phyloP scores from a whole-genome alignment of 2,888 invertebrate species.

The Resseliella maxima region DNA sequence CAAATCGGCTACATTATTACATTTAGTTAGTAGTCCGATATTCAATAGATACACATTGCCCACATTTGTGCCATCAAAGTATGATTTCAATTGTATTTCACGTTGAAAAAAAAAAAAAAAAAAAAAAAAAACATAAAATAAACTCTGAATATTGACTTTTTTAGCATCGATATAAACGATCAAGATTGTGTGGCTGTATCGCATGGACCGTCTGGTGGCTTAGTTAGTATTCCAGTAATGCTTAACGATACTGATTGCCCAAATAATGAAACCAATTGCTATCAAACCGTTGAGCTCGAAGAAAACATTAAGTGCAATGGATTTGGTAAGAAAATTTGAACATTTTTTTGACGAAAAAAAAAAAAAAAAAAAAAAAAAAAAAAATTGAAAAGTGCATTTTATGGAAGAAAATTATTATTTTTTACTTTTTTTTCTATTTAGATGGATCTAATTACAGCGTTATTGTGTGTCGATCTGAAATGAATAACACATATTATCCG shows the following conservation, averaged over 20 bases:
- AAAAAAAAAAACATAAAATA: not conserved
- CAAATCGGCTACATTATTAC: slow-evolving; percentile 69
- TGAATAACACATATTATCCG: slow-evolving; percentile 76
- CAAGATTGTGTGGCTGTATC: slow-evolving; percentile 5
- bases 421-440: not conserved
- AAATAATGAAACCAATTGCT: not conserved
- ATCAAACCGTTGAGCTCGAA: not conserved
- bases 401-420: not conserved
- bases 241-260: not conserved
- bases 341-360: not conserved
- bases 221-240: not conserved
- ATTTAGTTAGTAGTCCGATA: slow-evolving; percentile 70
- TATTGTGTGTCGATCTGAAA: slow-evolving; percentile 74
- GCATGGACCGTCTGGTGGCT: not conserved
- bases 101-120: slow-evolving; percentile 67
- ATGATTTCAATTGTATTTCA: not conserved
- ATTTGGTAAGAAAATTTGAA: not conserved
- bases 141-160: slow-evolving; percentile 68
- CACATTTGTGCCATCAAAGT: slow-evolving; percentile 70
- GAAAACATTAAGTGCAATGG: not conserved
- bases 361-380: too few species aligned
- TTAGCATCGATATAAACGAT: slow-evolving; percentile 56
- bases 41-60: slow-evolving; percentile 77
- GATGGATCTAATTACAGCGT: slow-evolving; percentile 67
- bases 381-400: too few species aligned